A percentile compares a stretch with the other conserved stretches of the same genome.
Conservation (phyloP, 2,888 invertebrate genomes). For the Tenthredo scrophulariae region DNA sequence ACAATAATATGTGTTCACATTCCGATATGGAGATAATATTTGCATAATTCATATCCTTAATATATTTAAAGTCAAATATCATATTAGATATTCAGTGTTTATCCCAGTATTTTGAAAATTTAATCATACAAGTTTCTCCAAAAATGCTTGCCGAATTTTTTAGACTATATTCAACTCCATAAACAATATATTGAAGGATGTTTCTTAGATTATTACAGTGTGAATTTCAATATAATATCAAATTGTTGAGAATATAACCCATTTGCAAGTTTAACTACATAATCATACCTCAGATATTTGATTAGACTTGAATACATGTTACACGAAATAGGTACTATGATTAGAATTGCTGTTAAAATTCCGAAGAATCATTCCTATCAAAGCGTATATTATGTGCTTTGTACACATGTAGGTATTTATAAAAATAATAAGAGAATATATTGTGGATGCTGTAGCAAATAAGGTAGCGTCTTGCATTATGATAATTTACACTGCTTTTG, state of each 20-base stretch:
- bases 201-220: slow-evolving; percentile 27
- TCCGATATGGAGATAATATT: slow-evolving; percentile 37
- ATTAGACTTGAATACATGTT: neutral
- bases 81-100: neutral
- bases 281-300: slow-evolving; percentile 8
- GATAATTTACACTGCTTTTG: slow-evolving; percentile 34
- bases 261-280: slow-evolving; percentile 25
- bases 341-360: slow-evolving; percentile 31
- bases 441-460: neutral
- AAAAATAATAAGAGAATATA: slow-evolving; percentile 1
- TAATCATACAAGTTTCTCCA: neutral
- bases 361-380: slow-evolving; percentile 18
- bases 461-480: slow-evolving; percentile 18
- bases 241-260: neutral
- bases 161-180: neutral
- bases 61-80: slow-evolving; percentile 1
- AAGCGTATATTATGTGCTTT: neutral
- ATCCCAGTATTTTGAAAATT: slow-evolving; percentile 1
- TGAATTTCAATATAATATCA: slow-evolving; percentile 18
- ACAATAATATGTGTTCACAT: slow-evolving; percentile 50
- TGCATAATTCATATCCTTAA: slow-evolving; percentile 33
- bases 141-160: slow-evolving; percentile 19
- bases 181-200: neutral
- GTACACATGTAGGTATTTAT: neutral
- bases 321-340: neutral